Evolutionary conservation across 2,797 vertebrate species (phyloP).

Genomic region (Gambusia yucatana): DNA sequence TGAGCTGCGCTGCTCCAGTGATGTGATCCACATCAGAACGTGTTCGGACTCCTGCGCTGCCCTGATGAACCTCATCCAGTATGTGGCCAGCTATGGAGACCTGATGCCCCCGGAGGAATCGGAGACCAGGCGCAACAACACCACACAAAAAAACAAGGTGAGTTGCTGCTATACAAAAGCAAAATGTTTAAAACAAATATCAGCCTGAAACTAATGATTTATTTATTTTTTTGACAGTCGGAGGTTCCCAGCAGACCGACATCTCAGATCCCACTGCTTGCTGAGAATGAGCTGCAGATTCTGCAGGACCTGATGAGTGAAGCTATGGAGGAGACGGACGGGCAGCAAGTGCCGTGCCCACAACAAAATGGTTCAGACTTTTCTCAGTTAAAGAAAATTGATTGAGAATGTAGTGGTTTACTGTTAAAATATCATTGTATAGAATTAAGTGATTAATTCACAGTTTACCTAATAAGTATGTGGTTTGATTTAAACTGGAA

Average conservation of each 20-base stretch:
- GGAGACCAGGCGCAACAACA: conserved; percentile 79
- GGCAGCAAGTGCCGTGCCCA: conserved; percentile 72
- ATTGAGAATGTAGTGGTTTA: background rate
- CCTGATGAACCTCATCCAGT: conserved; percentile 98
- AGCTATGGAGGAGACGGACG: conserved; percentile 95
- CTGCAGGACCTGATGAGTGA: conserved; percentile 97
- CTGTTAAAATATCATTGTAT: background rate
- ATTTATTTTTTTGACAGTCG: conserved; percentile 69
- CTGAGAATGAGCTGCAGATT: conserved; percentile 94
- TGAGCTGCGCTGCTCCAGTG: conserved; percentile 96
- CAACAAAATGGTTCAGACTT: conserved; percentile 86
- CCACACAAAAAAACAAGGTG: conserved; percentile 87
- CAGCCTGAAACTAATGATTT: background rate
- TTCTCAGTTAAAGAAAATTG: background rate
- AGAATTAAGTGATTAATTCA: background rate
- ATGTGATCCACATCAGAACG: conserved; percentile 92
- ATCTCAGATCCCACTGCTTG: conserved; percentile 84
- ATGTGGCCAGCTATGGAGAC: conserved; percentile 96
- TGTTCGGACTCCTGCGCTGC: conserved; percentile 97
- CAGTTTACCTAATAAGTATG: background rate
- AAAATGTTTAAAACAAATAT: background rate
- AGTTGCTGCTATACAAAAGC: too few relatives aligned
- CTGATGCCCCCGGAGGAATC: conserved; percentile 83
- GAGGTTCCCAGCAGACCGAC: conserved; percentile 78
- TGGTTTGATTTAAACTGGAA: background rate